Conservation (phyloP, 2,888 invertebrate genomes). For the Megamerina dolium region DNA sequence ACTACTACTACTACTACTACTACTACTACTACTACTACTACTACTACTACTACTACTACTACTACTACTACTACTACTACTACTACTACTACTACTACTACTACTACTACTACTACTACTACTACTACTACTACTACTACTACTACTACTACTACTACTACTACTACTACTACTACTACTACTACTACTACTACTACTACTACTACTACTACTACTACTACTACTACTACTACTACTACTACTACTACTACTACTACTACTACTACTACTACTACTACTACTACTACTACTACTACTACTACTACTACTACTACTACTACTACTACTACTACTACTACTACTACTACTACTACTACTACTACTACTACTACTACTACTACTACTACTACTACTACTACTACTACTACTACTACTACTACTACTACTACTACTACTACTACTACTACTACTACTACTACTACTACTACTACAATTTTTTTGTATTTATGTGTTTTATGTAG, state of each 20-base stretch:
- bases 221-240: not conserved
- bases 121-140: not conserved
- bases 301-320: not conserved
- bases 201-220: not conserved
- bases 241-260: not conserved
- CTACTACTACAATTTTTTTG: too few species aligned
- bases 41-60: not conserved
- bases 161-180: not conserved
- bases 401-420: not conserved
- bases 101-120: not conserved
- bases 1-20: slow-evolving; percentile 1
- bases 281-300: not conserved
- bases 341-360: not conserved
- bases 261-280: not conserved
- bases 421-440: not conserved
- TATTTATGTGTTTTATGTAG: too few species aligned
- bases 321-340: not conserved
- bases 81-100: not conserved
- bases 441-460: not conserved
- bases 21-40: slow-evolving; percentile 1
- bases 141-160: not conserved
- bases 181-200: not conserved
- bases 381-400: not conserved
- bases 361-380: not conserved
- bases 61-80: not conserved